These are phyloP conservation scores for Fistularia commersonii DNA, from an alignment of 2,797 vertebrate species.

Conservation along the genomic window DNA sequence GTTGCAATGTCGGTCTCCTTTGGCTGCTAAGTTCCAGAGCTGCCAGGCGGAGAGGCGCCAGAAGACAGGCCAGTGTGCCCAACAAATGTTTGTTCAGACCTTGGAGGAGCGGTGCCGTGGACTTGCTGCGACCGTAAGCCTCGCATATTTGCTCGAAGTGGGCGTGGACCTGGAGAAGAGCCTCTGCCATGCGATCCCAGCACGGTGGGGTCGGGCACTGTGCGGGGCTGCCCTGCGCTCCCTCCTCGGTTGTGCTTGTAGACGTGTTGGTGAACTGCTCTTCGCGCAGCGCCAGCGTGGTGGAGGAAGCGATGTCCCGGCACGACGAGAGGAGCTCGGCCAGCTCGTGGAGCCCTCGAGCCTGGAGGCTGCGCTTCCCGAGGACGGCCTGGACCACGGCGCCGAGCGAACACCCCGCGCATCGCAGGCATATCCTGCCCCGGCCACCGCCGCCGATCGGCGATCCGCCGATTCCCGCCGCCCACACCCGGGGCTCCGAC, in stretches of 20 bases:
- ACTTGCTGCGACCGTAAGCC: slow-evolving; percentile 92
- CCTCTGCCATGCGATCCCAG: slow-evolving; percentile 92
- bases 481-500: slow-evolving; percentile 87
- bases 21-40: slow-evolving; percentile 92
- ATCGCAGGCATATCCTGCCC: slow-evolving; percentile 88
- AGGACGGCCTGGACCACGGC: slow-evolving; percentile 93
- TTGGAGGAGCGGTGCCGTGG: slow-evolving; percentile 90
- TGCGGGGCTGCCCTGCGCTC: slow-evolving; percentile 74
- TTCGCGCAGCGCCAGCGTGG: slow-evolving; percentile 82
- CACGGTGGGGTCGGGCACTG: slow-evolving; percentile 89
- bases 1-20: slow-evolving; percentile 91
- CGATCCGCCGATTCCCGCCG: slow-evolving; percentile 79
- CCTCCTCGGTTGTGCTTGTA: slow-evolving; percentile 83
- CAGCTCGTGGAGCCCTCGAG: slow-evolving; percentile 93
- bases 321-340: slow-evolving; percentile 91
- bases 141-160: slow-evolving; percentile 97
- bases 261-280: slow-evolving; percentile 82
- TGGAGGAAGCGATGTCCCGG: slow-evolving; percentile 86
- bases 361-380: slow-evolving; percentile 92
- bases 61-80: slow-evolving; percentile 88
- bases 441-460: slow-evolving; percentile 67
- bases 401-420: slow-evolving; percentile 91
- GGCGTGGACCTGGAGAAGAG: slow-evolving; percentile 91
- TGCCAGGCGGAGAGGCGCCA: slow-evolving; percentile 90
- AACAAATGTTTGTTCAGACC: slow-evolving; percentile 96